phyloP scores from a whole-genome alignment of 1,140 invertebrate genomes.

The Bombus breviceps region DNA sequence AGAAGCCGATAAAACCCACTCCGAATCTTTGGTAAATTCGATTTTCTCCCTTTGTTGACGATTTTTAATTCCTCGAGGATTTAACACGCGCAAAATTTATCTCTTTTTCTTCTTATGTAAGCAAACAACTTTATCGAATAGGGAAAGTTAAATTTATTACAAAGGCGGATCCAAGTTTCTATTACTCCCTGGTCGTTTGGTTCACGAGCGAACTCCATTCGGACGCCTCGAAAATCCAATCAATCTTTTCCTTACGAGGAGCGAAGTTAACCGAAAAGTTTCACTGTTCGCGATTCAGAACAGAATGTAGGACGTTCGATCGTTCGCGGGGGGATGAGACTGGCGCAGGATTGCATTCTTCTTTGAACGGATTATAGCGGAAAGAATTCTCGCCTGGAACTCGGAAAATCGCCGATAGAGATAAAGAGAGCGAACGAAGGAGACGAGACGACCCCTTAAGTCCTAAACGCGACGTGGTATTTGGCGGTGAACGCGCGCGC shows the following conservation, averaged over 20 bases:
- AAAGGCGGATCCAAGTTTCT: neutral
- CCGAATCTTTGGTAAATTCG: constrained; percentile 27
- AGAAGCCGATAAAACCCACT: neutral
- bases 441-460: neutral
- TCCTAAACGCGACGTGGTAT: neutral
- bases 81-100: neutral
- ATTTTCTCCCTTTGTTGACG: constrained; percentile 20
- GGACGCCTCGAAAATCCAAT: constrained; percentile 23
- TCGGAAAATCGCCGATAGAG: constrained; percentile 61
- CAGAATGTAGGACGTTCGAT: constrained; percentile 38
- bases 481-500: constrained; percentile 3
- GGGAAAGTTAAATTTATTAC: neutral
- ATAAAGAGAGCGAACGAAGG: constrained; percentile 45
- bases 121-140: neutral
- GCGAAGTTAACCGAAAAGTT: constrained; percentile 24
- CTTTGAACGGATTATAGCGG: constrained; percentile 70
- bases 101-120: neutral
- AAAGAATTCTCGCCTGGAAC: constrained; percentile 65
- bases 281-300: constrained; percentile 11
- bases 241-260: constrained; percentile 9
- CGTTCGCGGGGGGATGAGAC: constrained; percentile 6
- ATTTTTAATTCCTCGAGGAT: neutral
- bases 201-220: neutral
- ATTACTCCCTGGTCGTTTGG: neutral
- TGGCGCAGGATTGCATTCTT: constrained; percentile 66